Base-by-base conservation (phyloP, 2,888 invertebrate species). In the Auanema freiburgensis region DNA sequence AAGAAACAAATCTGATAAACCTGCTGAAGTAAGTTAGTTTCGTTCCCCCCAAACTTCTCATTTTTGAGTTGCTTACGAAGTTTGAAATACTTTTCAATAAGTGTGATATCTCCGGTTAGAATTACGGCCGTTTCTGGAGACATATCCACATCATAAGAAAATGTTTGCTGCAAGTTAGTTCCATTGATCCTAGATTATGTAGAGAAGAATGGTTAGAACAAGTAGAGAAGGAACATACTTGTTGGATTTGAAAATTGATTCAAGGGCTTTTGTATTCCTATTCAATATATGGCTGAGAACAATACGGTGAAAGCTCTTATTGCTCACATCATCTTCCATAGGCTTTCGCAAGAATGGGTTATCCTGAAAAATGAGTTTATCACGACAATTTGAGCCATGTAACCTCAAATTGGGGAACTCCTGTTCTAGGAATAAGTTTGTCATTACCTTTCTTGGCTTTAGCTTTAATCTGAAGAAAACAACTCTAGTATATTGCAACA, bases 371-470 rank as follows among this genome's bases (percentile, higher is more conserved):
- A 16, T 1, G 16, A 25, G 2, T n/a, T 51, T 4, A 21, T 14
- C 2, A 46, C 5, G 25, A 16, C 11, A 11, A n/a, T 44, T 3
- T 21, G 6, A 33, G n/a, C 5, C 1, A 24, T 16, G 24, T 14
- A 1, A 63, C 63, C 57, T 55, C 41, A 60, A 57, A 60, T 8
- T 62, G 44, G 2, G 44, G 57, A 43, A 72, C 65, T 18, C 57
- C 60, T 40, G 53, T 55, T 23, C 75, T 53, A 23, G 69, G 61
- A 14, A 64, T 62, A 43, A 76, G 59, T 23, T 71, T 54, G 25
- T 76, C 76, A 46, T 76, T 76, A 56, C 73, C 73, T 42, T 72
- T 74, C 63, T 73, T 75, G 24, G 64, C 33, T 33, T 33, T 33
- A 33, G 33, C 40, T 33, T 33, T 33, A 33, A 33, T 8, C 33